phyloP scores from a whole-genome alignment of 2,113 vertebrate genomes.

The Boleophthalmus pectinirostris region DNA sequence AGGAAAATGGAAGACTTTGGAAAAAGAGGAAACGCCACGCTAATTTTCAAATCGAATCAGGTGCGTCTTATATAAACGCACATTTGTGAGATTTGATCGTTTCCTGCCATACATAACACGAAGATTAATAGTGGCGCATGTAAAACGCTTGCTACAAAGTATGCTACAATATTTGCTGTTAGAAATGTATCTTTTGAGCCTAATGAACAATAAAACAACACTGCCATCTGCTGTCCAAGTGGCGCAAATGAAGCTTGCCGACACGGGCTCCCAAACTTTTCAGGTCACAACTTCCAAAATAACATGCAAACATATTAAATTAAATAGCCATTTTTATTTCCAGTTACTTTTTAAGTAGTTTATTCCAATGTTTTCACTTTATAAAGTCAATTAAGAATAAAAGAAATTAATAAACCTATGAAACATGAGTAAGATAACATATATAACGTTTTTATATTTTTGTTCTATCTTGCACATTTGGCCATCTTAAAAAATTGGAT shows the following conservation, averaged over 20 bases:
- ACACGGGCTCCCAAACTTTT: no score
- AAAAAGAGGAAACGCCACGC: not conserved
- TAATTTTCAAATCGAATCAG: slow-evolving; percentile 62
- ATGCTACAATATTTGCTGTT: not conserved
- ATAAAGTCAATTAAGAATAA: no score
- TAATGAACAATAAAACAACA: not conserved
- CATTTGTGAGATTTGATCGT: not conserved
- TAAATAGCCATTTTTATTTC: no score
- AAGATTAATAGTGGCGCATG: not conserved
- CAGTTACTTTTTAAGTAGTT: no score
- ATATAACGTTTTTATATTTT: no score
- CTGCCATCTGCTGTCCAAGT: slow-evolving; percentile 43
- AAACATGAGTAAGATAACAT: no score
- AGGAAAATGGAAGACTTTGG: not conserved
- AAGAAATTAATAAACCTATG: no score
- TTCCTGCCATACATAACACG: not conserved
- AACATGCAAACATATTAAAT: no score
- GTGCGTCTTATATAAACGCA: slow-evolving; percentile 28
- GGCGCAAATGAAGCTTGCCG: not conserved
- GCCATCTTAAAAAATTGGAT: no score
- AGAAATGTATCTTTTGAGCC: not conserved
- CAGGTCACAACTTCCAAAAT: no score
- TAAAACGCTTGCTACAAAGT: not conserved
- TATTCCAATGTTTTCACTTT: no score
- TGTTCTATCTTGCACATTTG: no score